These are phyloP conservation scores for Euwallacea similis DNA, from an alignment of 1,140 invertebrate genomes.

Conservation along the genomic window DNA sequence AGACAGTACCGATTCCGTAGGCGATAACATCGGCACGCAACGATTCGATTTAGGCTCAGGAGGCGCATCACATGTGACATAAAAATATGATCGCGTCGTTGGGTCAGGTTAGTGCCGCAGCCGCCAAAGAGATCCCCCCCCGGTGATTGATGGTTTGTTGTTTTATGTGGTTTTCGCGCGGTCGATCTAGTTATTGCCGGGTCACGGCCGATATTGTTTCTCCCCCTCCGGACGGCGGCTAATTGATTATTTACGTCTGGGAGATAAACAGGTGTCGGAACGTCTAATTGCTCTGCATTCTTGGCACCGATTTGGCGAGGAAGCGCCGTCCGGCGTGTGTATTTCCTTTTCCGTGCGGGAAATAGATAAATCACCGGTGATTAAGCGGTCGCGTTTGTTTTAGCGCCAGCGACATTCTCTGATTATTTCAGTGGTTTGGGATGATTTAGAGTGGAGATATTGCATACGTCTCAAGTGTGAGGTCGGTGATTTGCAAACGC, in stretches of 20 bases:
- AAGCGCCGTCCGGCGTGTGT: neutral
- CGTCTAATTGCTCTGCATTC: slow-evolving; percentile 5
- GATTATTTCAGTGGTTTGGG: no score
- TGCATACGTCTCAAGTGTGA: no score
- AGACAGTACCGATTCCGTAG: no score
- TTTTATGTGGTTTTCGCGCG: neutral
- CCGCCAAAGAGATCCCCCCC: no score
- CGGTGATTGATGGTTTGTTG: neutral
- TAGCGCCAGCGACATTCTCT: no score
- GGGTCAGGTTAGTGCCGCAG: no score
- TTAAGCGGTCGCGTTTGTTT: neutral
- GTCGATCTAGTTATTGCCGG: neutral
- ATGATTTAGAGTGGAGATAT: no score
- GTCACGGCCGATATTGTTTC: slow-evolving; percentile 1
- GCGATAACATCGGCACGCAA: no score
- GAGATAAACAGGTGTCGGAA: slow-evolving; percentile 17
- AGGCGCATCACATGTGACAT: neutral
- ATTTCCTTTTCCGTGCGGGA: neutral
- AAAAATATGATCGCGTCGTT: neutral
- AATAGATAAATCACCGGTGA: slow-evolving; percentile 7
- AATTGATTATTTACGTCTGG: slow-evolving; percentile 15
- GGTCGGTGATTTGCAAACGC: no score
- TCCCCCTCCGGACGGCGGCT: neutral
- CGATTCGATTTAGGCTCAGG: no score
- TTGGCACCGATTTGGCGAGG: slow-evolving; percentile 12